Evolutionary conservation across 1,140 invertebrate species (phyloP), one percentile per base, ranked within the genome.

Genomic region (Listronotus oregonensis): DNA sequence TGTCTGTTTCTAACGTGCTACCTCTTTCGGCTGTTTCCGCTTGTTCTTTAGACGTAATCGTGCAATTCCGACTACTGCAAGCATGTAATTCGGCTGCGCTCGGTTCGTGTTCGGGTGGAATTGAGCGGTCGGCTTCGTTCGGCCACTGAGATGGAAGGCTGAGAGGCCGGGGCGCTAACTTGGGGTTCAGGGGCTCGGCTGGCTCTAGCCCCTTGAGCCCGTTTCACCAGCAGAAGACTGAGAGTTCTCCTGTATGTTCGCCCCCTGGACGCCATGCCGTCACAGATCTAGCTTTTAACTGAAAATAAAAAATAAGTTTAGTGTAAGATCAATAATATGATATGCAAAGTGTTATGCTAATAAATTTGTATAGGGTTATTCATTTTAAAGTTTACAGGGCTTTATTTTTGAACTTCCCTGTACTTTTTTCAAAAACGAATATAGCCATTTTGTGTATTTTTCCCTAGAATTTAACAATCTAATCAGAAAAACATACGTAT

Each of bases 211-310:
- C 77, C 62, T 64, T 68, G 52, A 77, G 71, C 74, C 70, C 69
- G 64, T 77, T 76, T 89, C 87, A 89, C 88, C 89, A 90, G 78
- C 88, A 89, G 78, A 86, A 89, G 40, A 90, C 87, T 63, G 87
- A 88, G 63, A 89, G 82, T 78, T 89, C 88, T 39, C 86, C 87
- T 60, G 86, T 85, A 76, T 87, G 86, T 73, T 87, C 85, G 64
- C 82, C 85, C 70, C 83, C 83, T 73, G 87, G 86, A 74, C 87
- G 82, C 88, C 87, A 89, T 68, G 83, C 84, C 68, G 85, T 86
- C 75, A 86, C 86, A 62, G 84, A 83, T 66, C 86, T 82, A 70
- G 88, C 85, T 79, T 89, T 89, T 80, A 89, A 75, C 88, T 90
- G 84, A n/a, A 86, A 87, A 49, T 64, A 62, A 52, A 66, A 43